phyloP scores from a whole-genome alignment of 53 echinoderm and acorn worm genomes.

The Echinometra lucunter region DNA sequence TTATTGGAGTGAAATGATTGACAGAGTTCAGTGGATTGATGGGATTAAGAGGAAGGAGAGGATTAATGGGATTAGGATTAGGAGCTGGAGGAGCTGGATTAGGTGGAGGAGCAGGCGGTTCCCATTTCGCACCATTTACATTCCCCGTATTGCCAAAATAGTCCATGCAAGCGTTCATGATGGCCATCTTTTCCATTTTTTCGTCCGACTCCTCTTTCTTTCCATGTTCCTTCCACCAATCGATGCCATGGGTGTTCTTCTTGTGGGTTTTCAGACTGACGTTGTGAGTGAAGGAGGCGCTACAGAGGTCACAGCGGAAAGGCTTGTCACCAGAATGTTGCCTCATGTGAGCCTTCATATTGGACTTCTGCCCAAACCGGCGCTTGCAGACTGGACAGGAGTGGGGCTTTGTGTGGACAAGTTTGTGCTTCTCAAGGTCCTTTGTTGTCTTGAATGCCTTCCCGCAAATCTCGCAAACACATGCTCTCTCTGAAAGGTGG shows the following conservation, averaged over 20 bases:
- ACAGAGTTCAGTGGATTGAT: slow-evolving; percentile 34
- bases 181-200: slow-evolving; percentile 56
- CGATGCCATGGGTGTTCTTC: slow-evolving; percentile 91
- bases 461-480: slow-evolving; percentile 76
- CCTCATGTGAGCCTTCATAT: slow-evolving; percentile 86
- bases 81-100: slow-evolving; percentile 6
- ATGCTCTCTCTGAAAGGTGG: slow-evolving; percentile 58
- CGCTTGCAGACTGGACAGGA: slow-evolving; percentile 83
- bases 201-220: slow-evolving; percentile 54
- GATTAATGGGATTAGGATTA: slow-evolving; percentile 27
- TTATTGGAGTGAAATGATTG: slow-evolving; percentile 53
- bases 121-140: slow-evolving; percentile 25
- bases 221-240: slow-evolving; percentile 87
- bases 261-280: slow-evolving; percentile 94
- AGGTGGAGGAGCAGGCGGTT: not conserved
- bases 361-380: slow-evolving; percentile 86
- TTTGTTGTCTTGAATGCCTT: slow-evolving; percentile 73
- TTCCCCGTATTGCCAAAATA: slow-evolving; percentile 55
- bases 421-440: slow-evolving; percentile 75
- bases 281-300: slow-evolving; percentile 86
- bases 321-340: slow-evolving; percentile 92
- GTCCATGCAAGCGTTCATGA: slow-evolving; percentile 69
- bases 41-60: slow-evolving; percentile 52
- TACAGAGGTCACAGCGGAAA: slow-evolving; percentile 83
- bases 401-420: slow-evolving; percentile 81